Conservation (phyloP, 2,113 vertebrate species). For the Chunga burmeisteri region DNA sequence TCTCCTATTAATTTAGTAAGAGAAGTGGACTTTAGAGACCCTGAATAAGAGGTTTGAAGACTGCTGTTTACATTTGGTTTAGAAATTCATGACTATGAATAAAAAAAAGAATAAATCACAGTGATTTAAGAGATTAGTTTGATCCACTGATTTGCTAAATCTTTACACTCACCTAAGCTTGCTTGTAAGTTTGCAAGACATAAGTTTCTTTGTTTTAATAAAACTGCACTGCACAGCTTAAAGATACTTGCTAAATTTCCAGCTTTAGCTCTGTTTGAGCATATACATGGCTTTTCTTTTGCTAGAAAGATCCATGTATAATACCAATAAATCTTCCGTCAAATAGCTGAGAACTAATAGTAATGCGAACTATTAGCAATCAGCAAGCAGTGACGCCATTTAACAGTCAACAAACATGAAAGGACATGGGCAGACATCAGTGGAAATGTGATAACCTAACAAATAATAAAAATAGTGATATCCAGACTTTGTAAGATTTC, state of each 20-base stretch:
- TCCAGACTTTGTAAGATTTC: background rate
- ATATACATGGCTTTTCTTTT: background rate
- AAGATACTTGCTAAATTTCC: background rate
- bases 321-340: background rate
- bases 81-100: background rate
- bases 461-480: background rate
- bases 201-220: background rate
- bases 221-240: background rate
- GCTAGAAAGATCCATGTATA: background rate
- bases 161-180: background rate
- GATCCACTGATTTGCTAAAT: slow-evolving; percentile 13
- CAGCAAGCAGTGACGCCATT: background rate
- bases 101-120: background rate
- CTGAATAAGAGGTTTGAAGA: background rate
- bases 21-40: background rate
- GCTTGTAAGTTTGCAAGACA: background rate
- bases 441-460: background rate
- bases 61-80: background rate
- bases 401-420: background rate
- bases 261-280: background rate
- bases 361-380: background rate
- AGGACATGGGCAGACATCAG: background rate
- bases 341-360: background rate
- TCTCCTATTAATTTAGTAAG: background rate
- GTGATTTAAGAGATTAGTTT: background rate